Evolutionary conservation across 1,140 invertebrate genomes (phyloP).

Genomic region (Batillaria attramentaria): DNA sequence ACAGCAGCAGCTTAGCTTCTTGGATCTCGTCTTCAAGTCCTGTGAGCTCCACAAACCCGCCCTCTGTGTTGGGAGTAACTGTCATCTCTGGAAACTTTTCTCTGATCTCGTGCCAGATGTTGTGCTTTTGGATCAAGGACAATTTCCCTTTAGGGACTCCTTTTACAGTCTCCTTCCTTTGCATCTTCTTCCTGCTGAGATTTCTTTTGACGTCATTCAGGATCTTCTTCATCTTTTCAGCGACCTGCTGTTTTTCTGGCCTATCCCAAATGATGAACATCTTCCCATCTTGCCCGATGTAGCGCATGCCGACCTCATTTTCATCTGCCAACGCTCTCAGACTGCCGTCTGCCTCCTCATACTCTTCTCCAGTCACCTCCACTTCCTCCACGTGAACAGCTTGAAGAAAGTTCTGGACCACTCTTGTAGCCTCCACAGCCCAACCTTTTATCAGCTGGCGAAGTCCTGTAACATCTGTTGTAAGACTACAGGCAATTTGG

Average conservation of each 20-base stretch:
- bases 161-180: neutral
- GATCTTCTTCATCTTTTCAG: neutral
- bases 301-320: neutral
- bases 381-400: neutral
- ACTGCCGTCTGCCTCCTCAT: neutral
- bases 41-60: neutral
- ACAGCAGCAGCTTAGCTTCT: neutral
- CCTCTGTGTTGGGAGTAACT: neutral
- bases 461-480: neutral
- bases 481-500: neutral
- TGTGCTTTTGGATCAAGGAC: conserved; percentile 12
- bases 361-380: conserved; percentile 6
- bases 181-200: conserved; percentile 8
- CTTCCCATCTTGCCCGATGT: neutral
- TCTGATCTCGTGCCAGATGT: neutral
- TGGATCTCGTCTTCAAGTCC: neutral
- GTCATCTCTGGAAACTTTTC: neutral
- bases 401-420: neutral
- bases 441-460: conserved; percentile 1
- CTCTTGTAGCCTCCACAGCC: neutral
- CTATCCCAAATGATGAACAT: conserved; percentile 1
- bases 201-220: neutral
- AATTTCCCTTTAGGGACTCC: neutral
- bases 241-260: neutral
- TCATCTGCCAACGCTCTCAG: neutral